Evolutionary conservation across 2,888 invertebrate species (phyloP).

Genomic region (Melikaiella ostensackeni): DNA sequence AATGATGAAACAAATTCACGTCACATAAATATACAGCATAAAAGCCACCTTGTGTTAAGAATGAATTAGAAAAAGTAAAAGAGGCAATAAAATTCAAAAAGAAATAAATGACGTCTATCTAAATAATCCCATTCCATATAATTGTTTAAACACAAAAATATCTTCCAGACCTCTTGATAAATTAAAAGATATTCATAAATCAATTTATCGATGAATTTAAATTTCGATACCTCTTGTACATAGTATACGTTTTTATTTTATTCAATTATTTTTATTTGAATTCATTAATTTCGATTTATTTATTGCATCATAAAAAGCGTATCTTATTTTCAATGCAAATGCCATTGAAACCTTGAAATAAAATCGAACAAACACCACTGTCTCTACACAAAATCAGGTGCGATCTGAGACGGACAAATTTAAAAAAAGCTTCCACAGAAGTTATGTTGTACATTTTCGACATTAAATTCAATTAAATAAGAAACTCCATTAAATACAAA

Average conservation of each 20-base stretch:
- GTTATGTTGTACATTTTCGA: slow-evolving; percentile 15
- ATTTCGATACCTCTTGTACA: too few species aligned
- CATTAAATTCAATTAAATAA: slow-evolving; percentile 25
- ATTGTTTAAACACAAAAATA: too few species aligned
- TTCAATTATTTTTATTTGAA: neutral
- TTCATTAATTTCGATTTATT: neutral
- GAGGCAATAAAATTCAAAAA: too few species aligned
- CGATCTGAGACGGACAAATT: neutral
- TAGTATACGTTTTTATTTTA: neutral
- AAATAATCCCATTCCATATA: too few species aligned
- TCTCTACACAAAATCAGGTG: neutral
- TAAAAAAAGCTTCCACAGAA: neutral
- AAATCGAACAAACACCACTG: neutral
- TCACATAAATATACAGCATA: too few species aligned
- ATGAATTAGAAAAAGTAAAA: too few species aligned
- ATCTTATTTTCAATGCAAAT: neutral
- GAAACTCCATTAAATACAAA: slow-evolving; percentile 24
- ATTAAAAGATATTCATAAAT: too few species aligned
- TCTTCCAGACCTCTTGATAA: too few species aligned
- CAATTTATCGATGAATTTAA: too few species aligned
- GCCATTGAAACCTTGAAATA: neutral
- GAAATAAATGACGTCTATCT: too few species aligned
- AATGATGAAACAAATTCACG: too few species aligned
- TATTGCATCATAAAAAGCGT: neutral
- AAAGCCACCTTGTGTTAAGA: too few species aligned